phyloP scores from a whole-genome alignment of 2,113 vertebrate genomes.

The Felis chaus region DNA sequence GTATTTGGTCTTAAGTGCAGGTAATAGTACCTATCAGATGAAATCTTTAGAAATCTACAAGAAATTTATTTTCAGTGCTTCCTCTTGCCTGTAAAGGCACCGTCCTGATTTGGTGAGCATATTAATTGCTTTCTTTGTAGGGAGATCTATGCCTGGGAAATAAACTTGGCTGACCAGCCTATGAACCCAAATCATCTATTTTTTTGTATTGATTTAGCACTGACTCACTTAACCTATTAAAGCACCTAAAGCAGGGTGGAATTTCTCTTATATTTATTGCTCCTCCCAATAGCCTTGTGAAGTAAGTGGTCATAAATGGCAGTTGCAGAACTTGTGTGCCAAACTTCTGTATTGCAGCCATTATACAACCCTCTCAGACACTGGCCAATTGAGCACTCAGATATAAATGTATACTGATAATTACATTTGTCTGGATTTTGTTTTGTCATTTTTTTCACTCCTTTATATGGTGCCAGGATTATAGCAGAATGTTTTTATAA shows the following conservation, averaged over 20 bases:
- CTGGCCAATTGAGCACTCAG: neutral
- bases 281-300: slow-evolving; percentile 32
- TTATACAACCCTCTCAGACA: neutral
- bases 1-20: slow-evolving; percentile 34
- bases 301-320: slow-evolving; percentile 68
- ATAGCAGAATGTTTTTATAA: slow-evolving; percentile 20
- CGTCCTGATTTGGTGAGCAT: slow-evolving; percentile 51
- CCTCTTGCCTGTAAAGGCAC: slow-evolving; percentile 32
- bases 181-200: slow-evolving; percentile 76
- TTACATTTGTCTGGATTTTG: neutral
- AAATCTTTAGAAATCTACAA: slow-evolving; percentile 18
- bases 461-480: neutral
- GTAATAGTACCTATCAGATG: slow-evolving; percentile 16
- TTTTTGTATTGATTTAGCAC: slow-evolving; percentile 77
- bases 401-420: neutral
- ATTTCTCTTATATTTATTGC: slow-evolving; percentile 69
- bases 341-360: neutral
- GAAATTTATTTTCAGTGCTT: slow-evolving; percentile 45
- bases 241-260: slow-evolving; percentile 62
- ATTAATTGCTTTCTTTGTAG: slow-evolving; percentile 65
- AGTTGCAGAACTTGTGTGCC: slow-evolving; percentile 14
- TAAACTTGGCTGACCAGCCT: slow-evolving; percentile 78
- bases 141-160: slow-evolving; percentile 56
- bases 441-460: neutral
- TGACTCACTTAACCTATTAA: slow-evolving; percentile 69